Evolutionary conservation across 2,113 vertebrate genomes (phyloP).

Genomic region (Glaucidium brasilianum): DNA sequence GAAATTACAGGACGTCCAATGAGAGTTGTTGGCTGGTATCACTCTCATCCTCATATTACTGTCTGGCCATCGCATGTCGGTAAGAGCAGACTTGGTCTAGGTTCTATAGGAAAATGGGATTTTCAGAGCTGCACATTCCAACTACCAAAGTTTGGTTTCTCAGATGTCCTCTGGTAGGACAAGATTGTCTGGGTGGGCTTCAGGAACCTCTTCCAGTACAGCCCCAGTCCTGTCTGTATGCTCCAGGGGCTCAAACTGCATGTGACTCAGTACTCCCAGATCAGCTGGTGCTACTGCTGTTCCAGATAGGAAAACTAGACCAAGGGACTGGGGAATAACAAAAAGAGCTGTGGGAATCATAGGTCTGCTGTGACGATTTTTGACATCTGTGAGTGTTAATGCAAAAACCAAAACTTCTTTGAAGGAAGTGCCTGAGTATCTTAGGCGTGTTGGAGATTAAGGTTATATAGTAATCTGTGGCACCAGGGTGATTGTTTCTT

Average conservation of each 20-base stretch:
- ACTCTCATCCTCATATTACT: slow-evolving; percentile 97
- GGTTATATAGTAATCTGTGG: neutral
- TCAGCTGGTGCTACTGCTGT: neutral
- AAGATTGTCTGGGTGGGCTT: neutral
- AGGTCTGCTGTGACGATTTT: neutral
- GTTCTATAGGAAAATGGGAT: neutral
- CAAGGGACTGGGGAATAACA: neutral
- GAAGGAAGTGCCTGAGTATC: rapidly evolving
- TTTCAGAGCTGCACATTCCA: neutral
- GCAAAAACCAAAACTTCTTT: neutral
- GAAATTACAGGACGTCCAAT: slow-evolving; percentile 90
- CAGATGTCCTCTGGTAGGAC: rapidly evolving
- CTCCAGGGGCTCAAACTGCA: neutral
- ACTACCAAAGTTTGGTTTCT: neutral
- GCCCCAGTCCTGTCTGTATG: neutral
- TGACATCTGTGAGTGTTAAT: neutral
- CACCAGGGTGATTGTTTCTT: neutral
- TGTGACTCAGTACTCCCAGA: neutral
- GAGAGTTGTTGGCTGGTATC: slow-evolving; percentile 98
- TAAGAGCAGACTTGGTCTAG: slow-evolving; percentile 59
- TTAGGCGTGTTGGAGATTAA: rapidly evolving
- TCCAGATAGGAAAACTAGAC: neutral
- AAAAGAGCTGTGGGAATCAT: neutral
- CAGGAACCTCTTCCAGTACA: neutral
- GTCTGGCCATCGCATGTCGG: slow-evolving; percentile 97